phyloP scores from a whole-genome alignment of 1,140 invertebrate species.

The Pemphigus obesinymphae region DNA sequence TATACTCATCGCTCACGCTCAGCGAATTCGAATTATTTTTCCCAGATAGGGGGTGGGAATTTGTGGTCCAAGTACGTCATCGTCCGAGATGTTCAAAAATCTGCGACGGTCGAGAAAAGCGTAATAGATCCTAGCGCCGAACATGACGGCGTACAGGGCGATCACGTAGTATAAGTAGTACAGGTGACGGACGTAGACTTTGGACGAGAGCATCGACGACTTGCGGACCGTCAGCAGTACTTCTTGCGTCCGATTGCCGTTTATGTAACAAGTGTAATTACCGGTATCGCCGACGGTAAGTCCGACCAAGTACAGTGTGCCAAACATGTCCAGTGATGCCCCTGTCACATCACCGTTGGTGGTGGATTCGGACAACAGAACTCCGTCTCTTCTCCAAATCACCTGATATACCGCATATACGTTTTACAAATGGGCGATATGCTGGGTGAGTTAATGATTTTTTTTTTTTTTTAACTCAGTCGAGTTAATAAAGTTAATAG shows the following conservation, averaged over 20 bases:
- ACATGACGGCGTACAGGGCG: not conserved
- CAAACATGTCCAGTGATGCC: not conserved
- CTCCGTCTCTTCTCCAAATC: slow-evolving; percentile 23
- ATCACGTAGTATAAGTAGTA: slow-evolving; percentile 6
- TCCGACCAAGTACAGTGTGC: not conserved
- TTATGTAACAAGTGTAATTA: slow-evolving; percentile 26
- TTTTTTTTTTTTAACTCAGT: no score
- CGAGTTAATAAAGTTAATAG: no score
- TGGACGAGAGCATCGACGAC: not conserved
- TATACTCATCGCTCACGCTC: no score
- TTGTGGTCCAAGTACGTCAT: not conserved
- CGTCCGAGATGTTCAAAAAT: not conserved
- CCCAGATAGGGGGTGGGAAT: not conserved
- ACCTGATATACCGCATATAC: not conserved
- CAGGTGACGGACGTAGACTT: not conserved
- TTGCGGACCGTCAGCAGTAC: not conserved
- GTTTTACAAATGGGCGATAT: no score
- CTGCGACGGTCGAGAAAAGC: not conserved
- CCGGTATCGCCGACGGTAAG: not conserved
- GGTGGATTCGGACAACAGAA: not conserved
- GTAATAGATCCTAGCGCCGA: not conserved
- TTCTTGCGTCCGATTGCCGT: slow-evolving; percentile 19
- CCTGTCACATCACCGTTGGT: not conserved
- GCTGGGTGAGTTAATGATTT: no score
- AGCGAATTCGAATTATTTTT: not conserved